Conservation (phyloP, 1,140 invertebrate species). For the Magallana ariakensis region DNA sequence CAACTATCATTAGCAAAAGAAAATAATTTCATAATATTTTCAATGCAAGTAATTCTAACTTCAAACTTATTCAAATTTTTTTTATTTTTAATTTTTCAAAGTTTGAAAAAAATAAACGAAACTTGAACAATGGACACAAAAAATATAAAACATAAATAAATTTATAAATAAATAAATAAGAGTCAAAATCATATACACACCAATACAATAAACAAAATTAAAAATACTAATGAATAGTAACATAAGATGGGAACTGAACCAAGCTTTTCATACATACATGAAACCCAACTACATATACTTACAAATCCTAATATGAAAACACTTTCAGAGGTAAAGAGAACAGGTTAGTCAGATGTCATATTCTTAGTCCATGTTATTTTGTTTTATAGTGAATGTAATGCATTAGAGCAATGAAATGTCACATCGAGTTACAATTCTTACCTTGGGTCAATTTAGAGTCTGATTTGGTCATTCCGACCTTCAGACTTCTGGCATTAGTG, state of each 20-base stretch:
- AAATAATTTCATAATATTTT: too few relatives aligned
- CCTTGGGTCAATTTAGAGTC: slow-evolving; percentile 13
- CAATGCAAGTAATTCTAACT: too few relatives aligned
- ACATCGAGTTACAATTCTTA: not conserved
- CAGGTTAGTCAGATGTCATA: not conserved
- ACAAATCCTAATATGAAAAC: slow-evolving; percentile 32
- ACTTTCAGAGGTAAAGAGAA: slow-evolving; percentile 12
- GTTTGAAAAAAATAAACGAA: too few relatives aligned
- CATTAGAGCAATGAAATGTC: not conserved
- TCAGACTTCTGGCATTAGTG: slow-evolving; percentile 5
- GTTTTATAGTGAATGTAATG: not conserved
- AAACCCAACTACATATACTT: slow-evolving; percentile 15
- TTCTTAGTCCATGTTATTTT: not conserved
- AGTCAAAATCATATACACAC: not conserved
- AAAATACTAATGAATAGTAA: not conserved
- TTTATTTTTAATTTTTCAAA: too few relatives aligned
- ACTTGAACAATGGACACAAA: not conserved
- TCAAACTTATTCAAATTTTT: too few relatives aligned
- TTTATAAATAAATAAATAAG: not conserved
- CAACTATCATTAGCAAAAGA: too few relatives aligned
- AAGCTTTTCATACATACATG: not conserved
- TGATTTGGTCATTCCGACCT: not conserved
- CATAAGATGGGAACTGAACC: not conserved
- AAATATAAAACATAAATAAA: not conserved
- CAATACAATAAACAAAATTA: not conserved